Conservation (phyloP, 2,113 vertebrate genomes). For the Nyctereutes procyonoides region DNA sequence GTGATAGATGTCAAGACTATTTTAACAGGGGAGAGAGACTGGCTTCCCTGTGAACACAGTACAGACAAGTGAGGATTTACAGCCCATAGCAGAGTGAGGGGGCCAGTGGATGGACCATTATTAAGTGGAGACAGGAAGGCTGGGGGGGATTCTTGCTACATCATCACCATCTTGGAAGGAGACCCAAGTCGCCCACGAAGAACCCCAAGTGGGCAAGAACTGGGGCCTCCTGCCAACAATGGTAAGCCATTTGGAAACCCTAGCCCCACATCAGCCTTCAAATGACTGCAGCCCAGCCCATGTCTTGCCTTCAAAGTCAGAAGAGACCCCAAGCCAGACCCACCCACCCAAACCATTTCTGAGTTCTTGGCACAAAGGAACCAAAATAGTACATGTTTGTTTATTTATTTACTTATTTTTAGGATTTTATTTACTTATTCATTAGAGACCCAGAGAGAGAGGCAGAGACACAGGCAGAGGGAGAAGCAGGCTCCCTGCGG, state of each 20-base stretch:
- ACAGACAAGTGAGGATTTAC: neutral
- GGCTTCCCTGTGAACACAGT: neutral
- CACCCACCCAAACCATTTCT: neutral
- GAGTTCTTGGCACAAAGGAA: neutral
- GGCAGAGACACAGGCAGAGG: too few relatives aligned
- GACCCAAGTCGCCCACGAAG: neutral
- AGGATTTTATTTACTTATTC: too few relatives aligned
- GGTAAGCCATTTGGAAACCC: neutral
- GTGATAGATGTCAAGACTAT: too few relatives aligned
- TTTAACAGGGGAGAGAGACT: neutral
- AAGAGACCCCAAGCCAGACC: neutral
- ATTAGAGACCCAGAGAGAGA: too few relatives aligned
- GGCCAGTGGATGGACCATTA: neutral
- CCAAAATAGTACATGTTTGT: too few relatives aligned
- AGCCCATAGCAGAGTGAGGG: neutral
- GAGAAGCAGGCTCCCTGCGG: too few relatives aligned
- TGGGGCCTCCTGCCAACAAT: neutral
- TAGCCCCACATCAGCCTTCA: neutral
- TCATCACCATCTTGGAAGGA: neutral
- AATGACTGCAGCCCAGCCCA: neutral
- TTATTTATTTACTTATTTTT: too few relatives aligned
- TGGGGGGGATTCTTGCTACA: neutral
- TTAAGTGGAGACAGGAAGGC: neutral
- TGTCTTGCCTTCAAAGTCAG: neutral
- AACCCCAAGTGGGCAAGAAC: neutral